Evolutionary conservation across 2,888 invertebrate genomes (phyloP).

Genomic region (Brenthis hecate): DNA sequence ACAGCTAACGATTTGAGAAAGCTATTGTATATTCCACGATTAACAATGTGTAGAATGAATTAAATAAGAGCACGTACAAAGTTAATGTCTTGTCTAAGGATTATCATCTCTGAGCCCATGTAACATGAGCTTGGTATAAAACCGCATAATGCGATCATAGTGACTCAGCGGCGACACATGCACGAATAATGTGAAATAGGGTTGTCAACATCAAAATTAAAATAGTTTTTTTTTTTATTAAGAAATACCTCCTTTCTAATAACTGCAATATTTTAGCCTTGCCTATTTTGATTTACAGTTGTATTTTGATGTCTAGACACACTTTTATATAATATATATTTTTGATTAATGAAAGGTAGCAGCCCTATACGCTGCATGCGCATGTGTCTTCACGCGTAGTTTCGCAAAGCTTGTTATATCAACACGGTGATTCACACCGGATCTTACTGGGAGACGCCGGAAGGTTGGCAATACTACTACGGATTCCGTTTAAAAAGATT

Average conservation of each 20-base stretch:
- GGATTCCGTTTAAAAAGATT: conserved; percentile 29
- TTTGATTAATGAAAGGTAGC: too few species aligned
- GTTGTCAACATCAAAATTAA: not conserved
- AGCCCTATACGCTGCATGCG: not conserved
- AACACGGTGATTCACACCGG: conserved; percentile 27
- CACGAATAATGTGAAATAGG: conserved; percentile 17
- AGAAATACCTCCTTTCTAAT: not conserved
- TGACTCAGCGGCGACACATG: conserved; percentile 13
- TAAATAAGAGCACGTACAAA: not conserved
- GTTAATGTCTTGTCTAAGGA: not conserved
- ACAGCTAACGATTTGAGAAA: conserved; percentile 18
- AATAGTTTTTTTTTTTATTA: not conserved
- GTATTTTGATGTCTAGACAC: too few species aligned
- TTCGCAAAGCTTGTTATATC: conserved; percentile 23
- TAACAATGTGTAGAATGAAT: not conserved
- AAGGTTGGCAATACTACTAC: conserved; percentile 20
- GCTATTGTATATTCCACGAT: conserved; percentile 21
- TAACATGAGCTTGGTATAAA: conserved; percentile 8
- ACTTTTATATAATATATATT: too few species aligned
- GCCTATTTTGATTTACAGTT: too few species aligned
- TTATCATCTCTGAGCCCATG: not conserved
- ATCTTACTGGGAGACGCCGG: conserved; percentile 23
- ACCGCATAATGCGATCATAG: conserved; percentile 18
- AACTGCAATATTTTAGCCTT: too few species aligned
- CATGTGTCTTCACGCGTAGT: conserved; percentile 19